These are phyloP conservation scores for Petrolisthes manimaculis DNA, from an alignment of 2,888 invertebrate genomes.

Conservation along the genomic window DNA sequence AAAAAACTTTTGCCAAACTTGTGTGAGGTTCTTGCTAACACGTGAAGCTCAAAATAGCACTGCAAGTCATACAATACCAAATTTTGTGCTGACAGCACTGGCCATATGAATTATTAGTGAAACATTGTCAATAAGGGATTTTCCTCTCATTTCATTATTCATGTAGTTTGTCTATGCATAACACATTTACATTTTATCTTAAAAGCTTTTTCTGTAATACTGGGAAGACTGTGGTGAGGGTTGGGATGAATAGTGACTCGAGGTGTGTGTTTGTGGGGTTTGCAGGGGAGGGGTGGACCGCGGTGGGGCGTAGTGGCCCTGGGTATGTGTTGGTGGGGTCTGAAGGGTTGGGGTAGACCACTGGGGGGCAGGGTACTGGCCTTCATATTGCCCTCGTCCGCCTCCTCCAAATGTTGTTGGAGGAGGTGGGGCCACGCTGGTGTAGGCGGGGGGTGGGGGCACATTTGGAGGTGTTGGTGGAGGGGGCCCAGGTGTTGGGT, in stretches of 20 bases:
- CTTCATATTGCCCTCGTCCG: neutral
- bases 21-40: too few relatives aligned
- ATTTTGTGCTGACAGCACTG: too few relatives aligned
- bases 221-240: conserved; percentile 46
- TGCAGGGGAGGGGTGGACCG: conserved; percentile 13
- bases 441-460: conserved; percentile 49
- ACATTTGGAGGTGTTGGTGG: conserved; percentile 38
- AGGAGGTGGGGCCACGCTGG: conserved; percentile 55
- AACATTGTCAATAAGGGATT: too few relatives aligned
- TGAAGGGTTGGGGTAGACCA: conserved; percentile 55
- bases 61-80: too few relatives aligned
- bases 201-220: conserved; percentile 52
- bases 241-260: conserved; percentile 42
- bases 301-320: conserved; percentile 41
- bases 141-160: too few relatives aligned
- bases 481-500: conserved; percentile 43
- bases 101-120: too few relatives aligned
- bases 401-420: conserved; percentile 50
- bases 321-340: conserved; percentile 25
- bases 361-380: conserved; percentile 28
- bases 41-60: too few relatives aligned
- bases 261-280: conserved; percentile 13
- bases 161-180: too few relatives aligned
- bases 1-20: too few relatives aligned
- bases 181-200: neutral